Evolutionary conservation across 2,888 invertebrate genomes (phyloP), one percentile per base, ranked within the genome.

Genomic region (Creontiades dilutus): DNA sequence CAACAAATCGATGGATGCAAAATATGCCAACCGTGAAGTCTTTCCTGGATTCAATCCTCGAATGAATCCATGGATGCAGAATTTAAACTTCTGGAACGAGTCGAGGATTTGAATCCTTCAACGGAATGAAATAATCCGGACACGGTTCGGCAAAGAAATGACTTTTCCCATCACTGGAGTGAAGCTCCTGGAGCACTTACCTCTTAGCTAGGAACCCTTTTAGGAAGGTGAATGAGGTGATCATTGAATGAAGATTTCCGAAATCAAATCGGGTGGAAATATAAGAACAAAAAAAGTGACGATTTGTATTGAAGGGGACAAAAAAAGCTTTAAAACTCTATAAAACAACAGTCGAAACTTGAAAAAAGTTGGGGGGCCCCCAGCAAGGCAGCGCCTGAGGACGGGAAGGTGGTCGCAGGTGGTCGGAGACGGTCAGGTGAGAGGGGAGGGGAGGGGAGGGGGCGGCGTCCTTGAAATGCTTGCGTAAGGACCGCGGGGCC

Each of bases 381-480:
- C 47, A 82, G 37, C 75, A 57, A 52, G n/a, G 80, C n/a, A 48
- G 13, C 80, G 23, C 48, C 28, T 89, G 23, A 55, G 19, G 52
- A 75, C 14, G 19, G 86, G 46, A 61, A 80, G 81, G 81, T 55
- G 52, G 57, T 48, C 27, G 89, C 57, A 80, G 89, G 89, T 82
- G 85, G 85, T 68, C 52, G 75, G 27, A 92, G 92, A 92, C 37
- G 61, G 48, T 14, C 27, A 61, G 86, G 89, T 55, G 81, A 80
- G 27, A 85, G 89, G 86, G 90, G 90, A 86, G 84, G 86, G 91
- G 86, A 91, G 90, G 88, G 87, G 84, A 75, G 89, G 68, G 90
- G 90, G 85, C 86, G 89, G 76, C 80, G 89, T 86, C 91, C 91
- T 91, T 90, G 91, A 91, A 91, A 90, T 89, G 91, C 91, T 91